These are phyloP conservation scores for Rhynchopsitta pachyrhyncha DNA, from an alignment of 2,113 vertebrate species.

Conservation along the genomic window DNA sequence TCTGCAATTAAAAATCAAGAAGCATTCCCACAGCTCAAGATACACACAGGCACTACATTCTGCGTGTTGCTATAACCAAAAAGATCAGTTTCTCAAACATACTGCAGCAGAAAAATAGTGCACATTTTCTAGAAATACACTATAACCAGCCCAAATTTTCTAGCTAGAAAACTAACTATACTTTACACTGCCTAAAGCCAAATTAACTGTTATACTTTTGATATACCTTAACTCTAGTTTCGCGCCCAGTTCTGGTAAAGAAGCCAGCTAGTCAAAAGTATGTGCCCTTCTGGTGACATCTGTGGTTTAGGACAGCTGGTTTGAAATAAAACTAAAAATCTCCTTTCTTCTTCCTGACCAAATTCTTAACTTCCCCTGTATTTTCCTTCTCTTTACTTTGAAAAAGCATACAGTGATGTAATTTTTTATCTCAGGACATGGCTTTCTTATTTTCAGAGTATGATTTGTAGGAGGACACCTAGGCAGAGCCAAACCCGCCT, in stretches of 20 bases:
- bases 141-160: neutral
- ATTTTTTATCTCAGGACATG: neutral
- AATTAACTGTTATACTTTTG: neutral
- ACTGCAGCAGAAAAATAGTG: neutral
- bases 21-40: neutral
- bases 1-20: slow-evolving; percentile 32
- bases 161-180: neutral
- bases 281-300: neutral
- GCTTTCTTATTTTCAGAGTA: neutral
- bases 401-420: fast-evolving
- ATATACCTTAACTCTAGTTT: neutral
- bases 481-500: neutral
- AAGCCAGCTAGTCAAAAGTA: neutral
- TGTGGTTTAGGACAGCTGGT: neutral
- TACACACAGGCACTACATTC: neutral
- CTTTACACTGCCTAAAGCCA: neutral
- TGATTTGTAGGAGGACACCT: neutral
- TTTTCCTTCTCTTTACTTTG: neutral
- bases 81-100: neutral
- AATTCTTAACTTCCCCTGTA: neutral
- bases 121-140: neutral
- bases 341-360: neutral
- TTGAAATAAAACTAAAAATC: neutral
- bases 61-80: neutral
- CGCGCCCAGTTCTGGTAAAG: neutral